Percentiles rank a stretch among this genome's conserved stretches.
Conservation (phyloP, 2,888 invertebrate species). For the Lysandra coridon region DNA sequence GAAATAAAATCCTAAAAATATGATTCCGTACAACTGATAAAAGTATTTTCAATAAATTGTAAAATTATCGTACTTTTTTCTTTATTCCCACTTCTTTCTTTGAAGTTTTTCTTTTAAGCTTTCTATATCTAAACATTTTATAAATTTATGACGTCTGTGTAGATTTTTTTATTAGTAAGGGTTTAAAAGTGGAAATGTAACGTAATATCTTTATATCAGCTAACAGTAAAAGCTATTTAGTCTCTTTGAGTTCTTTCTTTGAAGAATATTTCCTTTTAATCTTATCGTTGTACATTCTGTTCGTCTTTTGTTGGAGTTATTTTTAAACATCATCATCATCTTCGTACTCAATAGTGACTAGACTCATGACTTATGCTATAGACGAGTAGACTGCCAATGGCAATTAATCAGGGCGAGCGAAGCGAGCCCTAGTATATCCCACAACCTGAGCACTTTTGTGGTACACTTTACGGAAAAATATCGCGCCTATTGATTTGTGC, state of each 20-base stretch:
- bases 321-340: neutral
- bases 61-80: too few relatives aligned
- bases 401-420: too few relatives aligned
- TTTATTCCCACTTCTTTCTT: neutral
- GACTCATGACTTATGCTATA: too few relatives aligned
- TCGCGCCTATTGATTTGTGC: too few relatives aligned
- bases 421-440: too few relatives aligned
- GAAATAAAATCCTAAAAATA: too few relatives aligned
- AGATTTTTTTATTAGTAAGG: neutral
- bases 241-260: constrained; percentile 2
- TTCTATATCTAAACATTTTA: neutral
- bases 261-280: constrained; percentile 10
- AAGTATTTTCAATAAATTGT: too few relatives aligned
- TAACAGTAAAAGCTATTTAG: neutral
- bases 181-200: neutral
- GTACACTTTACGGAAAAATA: too few relatives aligned
- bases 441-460: too few relatives aligned
- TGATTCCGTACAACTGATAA: too few relatives aligned
- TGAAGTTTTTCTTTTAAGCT: neutral
- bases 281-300: neutral
- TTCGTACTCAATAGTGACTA: neutral
- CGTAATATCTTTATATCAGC: neutral
- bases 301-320: neutral
- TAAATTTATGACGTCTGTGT: too few relatives aligned
- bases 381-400: too few relatives aligned